Base-by-base conservation (phyloP, 1,140 invertebrate species). In the Dreissena polymorpha region DNA sequence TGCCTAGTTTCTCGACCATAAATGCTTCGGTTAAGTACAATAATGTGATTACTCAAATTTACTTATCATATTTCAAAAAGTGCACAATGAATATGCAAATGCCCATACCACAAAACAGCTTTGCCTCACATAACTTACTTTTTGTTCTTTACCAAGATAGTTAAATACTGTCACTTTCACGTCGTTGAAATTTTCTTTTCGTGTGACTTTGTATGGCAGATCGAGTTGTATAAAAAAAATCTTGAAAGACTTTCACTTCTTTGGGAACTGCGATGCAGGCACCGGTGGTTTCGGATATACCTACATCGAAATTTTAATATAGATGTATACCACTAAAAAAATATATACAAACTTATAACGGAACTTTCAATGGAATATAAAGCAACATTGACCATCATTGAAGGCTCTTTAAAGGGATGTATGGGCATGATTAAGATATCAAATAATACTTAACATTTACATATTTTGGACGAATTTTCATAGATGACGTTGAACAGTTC, bases 211-310 rank as follows among this genome's bases (percentile, higher is more conserved):
- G 25, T 80, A 80, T 6, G 77, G 77, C 2, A 80, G 55, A 50
- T 80, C 77, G n/a, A 80, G 25, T 72, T 80, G 77, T 5, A 80
- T 70, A 53, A 80, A 80, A 49, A n/a, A 80, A 72, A 0, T 60
- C 0, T 63, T 49, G 70, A 29, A 80, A 80, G 12, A 53, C n/a
- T 21, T 29, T 63, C 10, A 80, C 55, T 14, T 70, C 49, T 23
- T 71, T 57, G 57, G 77, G 68, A 23, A 57, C 53, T 50, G 77
- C 68, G 12, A 80, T 64, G n/a, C 77, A 80, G 23, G 63, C 23
- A 10, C 77, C 77, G 12, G 57, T 14, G 13, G 55, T 53, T 63
- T n/a, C 29, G 18, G 77, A 60, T 39, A 80, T 71, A n/a, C 91
- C 88, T 78, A 57, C 14, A 77, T 50, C 25, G n/a, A 51, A n/a